phyloP scores from a whole-genome alignment of 1,140 invertebrate genomes.

The Babylonia areolata region DNA sequence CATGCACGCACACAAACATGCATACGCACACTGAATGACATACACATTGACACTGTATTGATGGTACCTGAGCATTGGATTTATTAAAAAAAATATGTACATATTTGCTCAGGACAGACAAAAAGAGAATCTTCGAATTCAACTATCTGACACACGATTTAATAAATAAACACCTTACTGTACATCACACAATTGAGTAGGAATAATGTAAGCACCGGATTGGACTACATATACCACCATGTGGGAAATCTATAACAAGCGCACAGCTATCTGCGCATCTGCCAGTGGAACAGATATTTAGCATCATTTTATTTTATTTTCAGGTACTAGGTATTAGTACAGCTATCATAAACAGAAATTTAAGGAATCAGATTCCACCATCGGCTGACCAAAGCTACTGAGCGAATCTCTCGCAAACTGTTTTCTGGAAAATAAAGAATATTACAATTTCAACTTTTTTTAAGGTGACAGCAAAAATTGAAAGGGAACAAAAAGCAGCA shows the following conservation, averaged over 20 bases:
- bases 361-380: too few relatives aligned
- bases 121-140: background rate
- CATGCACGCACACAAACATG: background rate
- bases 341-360: background rate
- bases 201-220: too few relatives aligned
- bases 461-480: too few relatives aligned
- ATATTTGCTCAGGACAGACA: background rate
- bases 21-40: background rate
- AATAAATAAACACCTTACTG: constrained; percentile 6
- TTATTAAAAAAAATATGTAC: background rate
- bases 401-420: too few relatives aligned
- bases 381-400: too few relatives aligned
- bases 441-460: too few relatives aligned
- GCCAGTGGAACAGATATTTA: too few relatives aligned
- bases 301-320: background rate
- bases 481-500: too few relatives aligned
- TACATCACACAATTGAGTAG: background rate
- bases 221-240: too few relatives aligned
- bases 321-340: background rate
- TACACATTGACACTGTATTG: background rate
- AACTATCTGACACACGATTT: background rate
- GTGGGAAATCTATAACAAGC: too few relatives aligned
- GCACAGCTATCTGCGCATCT: too few relatives aligned
- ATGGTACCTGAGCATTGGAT: background rate
- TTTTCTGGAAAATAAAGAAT: too few relatives aligned